Conservation (phyloP, 2,888 invertebrate genomes). For the Microplitis manilae region DNA sequence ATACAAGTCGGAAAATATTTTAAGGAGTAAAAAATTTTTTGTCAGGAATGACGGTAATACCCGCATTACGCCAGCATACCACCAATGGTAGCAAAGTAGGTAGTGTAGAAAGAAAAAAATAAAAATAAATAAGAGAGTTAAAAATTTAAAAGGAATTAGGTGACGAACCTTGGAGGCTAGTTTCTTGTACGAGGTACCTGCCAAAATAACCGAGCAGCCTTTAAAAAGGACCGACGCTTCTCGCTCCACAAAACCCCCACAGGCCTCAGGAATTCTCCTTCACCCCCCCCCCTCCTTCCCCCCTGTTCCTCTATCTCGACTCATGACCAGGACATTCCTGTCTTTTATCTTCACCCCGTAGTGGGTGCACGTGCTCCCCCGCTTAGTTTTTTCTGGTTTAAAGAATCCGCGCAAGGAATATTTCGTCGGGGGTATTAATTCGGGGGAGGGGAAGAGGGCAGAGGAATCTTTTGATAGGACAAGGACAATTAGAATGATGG, state of each 20-base stretch:
- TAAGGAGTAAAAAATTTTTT: no score
- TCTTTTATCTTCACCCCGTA: no score
- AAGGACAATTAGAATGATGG: slow-evolving; percentile 32
- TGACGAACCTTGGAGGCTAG: not conserved
- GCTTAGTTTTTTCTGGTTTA: not conserved
- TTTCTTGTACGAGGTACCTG: not conserved
- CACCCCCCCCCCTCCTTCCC: not conserved
- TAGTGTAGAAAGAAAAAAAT: no score
- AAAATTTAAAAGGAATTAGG: not conserved
- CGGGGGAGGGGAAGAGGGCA: not conserved
- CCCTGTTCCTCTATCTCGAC: not conserved
- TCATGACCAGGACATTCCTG: no score
- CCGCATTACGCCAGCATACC: no score
- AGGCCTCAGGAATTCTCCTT: not conserved
- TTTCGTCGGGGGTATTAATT: not conserved
- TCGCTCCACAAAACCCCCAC: not conserved
- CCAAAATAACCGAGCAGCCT: not conserved
- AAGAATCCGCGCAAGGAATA: no score
- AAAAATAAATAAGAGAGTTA: not conserved
- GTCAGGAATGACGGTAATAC: no score
- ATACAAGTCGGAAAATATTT: no score
- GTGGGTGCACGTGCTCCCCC: not conserved
- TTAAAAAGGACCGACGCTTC: not conserved
- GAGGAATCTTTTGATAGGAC: slow-evolving; percentile 1
- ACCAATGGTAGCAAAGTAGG: no score